phyloP scores from a whole-genome alignment of 1,140 invertebrate genomes.

The Neocloeon triangulifer region DNA sequence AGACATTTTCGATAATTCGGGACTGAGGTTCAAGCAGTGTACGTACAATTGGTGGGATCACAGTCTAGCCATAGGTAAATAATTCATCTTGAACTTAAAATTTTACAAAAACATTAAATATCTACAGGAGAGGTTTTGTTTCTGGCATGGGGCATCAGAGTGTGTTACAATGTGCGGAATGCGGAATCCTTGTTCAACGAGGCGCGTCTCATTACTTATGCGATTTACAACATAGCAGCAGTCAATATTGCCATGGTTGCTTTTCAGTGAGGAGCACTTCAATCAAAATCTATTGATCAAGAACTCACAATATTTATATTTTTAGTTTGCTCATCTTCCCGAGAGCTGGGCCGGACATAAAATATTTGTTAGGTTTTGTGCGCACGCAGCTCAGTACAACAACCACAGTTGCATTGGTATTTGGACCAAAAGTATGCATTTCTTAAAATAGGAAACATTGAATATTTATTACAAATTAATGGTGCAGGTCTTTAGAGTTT shows the following conservation, averaged over 20 bases:
- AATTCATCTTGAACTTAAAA: too few relatives aligned
- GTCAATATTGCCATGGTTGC: slow-evolving; percentile 77
- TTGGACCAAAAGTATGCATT: slow-evolving; percentile 53
- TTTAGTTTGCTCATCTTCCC: slow-evolving; percentile 62
- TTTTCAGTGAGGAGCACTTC: slow-evolving; percentile 56
- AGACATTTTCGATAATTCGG: slow-evolving; percentile 44
- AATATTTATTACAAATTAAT: too few relatives aligned
- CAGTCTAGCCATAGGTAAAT: slow-evolving; percentile 56
- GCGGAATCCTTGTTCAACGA: slow-evolving; percentile 84
- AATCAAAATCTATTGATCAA: too few relatives aligned
- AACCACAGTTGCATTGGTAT: slow-evolving; percentile 59
- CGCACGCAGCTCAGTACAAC: slow-evolving; percentile 70
- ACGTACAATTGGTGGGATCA: slow-evolving; percentile 86
- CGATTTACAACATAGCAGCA: slow-evolving; percentile 81
- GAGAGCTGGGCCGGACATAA: slow-evolving; percentile 64
- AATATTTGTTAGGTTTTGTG: slow-evolving; percentile 67
- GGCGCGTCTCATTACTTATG: slow-evolving; percentile 72
- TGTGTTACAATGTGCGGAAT: slow-evolving; percentile 76
- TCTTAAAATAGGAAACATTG: too few relatives aligned
- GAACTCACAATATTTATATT: slow-evolving; percentile 10
- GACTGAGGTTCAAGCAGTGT: slow-evolving; percentile 69
- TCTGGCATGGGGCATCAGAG: slow-evolving; percentile 69
- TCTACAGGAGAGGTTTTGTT: slow-evolving; percentile 75
- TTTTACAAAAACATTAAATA: too few relatives aligned
- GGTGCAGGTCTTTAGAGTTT: slow-evolving; percentile 42